These are phyloP conservation scores for Zaprionus ornatus DNA, from an alignment of 1,140 invertebrate species.

Conservation along the genomic window DNA sequence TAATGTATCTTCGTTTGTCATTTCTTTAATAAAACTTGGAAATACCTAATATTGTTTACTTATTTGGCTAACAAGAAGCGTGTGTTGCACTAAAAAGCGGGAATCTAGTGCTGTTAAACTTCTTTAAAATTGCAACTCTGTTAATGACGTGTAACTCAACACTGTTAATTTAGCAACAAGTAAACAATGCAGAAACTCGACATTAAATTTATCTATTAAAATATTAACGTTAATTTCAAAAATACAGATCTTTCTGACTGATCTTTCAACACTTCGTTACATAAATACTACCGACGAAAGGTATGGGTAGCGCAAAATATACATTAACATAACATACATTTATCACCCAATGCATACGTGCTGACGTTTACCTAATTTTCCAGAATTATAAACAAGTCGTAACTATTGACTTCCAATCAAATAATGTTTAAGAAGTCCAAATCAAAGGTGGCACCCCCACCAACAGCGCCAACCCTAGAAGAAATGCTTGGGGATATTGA, in stretches of 20 bases:
- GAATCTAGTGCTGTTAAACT: constrained; percentile 22
- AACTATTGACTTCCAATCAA: constrained; percentile 11
- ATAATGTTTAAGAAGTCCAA: constrained; percentile 74
- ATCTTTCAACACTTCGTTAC: no score
- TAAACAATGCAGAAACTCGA: constrained; percentile 5
- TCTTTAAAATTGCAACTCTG: constrained; percentile 9
- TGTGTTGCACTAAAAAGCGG: constrained; percentile 34
- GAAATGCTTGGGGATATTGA: constrained; percentile 69
- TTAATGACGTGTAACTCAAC: neutral
- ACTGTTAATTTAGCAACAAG: constrained; percentile 22
- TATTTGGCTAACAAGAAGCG: neutral
- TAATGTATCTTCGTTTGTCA: constrained; percentile 62
- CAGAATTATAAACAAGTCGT: neutral
- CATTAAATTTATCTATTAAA: neutral
- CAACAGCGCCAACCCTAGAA: constrained; percentile 58
- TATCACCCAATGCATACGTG: neutral
- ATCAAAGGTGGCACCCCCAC: constrained; percentile 58
- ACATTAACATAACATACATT: neutral
- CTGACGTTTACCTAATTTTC: constrained; percentile 42
- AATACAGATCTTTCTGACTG: neutral
- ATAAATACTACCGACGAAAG: neutral
- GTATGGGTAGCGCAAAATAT: neutral
- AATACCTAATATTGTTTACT: neutral
- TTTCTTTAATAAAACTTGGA: constrained; percentile 21
- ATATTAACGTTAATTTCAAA: neutral